Evolutionary conservation across 2,888 invertebrate genomes (phyloP), one percentile per base, ranked within the genome.

Genomic region (Microctonus aethiopoides): DNA sequence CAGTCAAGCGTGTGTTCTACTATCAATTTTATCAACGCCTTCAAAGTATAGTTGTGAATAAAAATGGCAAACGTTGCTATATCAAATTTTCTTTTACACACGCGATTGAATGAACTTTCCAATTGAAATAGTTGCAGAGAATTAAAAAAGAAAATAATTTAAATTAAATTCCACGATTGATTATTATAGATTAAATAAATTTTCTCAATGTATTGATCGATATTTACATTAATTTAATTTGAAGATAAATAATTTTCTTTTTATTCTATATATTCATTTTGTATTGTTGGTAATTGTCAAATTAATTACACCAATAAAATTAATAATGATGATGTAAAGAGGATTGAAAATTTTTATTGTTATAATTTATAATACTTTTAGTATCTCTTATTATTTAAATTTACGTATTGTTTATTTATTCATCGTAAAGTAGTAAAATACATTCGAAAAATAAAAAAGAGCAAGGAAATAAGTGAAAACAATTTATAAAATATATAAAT

Each of bases 11-110:
- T 67, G 36, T 11, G 16, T 41, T n/a, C 22, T 56, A 60, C 22
- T 59, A 52, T 36, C 22, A n/a, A 29, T 51, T 51, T 63, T 63
- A n/a, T 63, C 10, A 32, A 63, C 41, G 16, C 62, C 54, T 16
- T 36, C n/a, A 16, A 20, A 29, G 34, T 16, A 51, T 24, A 39
- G 39, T 24, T n/a, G 29, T 29, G 57, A 34, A 29, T 26, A 29
- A 34, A 54, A n/a, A 54, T 13, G 26, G 54, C 13, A 26, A 24
- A 26, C 54, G 4, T 54, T 26, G 26, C 26, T 13, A 54, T 24
- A 26, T n/a, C n/a, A 24, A 54, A 22, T 54, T 54, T 26, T 54
- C 22, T 54, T 24, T 54, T 54, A 24, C 26, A 54, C 54, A n/a
- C n/a, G 46, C 16, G 46, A 46, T 46, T 46, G 16, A 46, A 46